Conservation (phyloP, 2,888 invertebrate species). For the Lithophane leautieri region DNA sequence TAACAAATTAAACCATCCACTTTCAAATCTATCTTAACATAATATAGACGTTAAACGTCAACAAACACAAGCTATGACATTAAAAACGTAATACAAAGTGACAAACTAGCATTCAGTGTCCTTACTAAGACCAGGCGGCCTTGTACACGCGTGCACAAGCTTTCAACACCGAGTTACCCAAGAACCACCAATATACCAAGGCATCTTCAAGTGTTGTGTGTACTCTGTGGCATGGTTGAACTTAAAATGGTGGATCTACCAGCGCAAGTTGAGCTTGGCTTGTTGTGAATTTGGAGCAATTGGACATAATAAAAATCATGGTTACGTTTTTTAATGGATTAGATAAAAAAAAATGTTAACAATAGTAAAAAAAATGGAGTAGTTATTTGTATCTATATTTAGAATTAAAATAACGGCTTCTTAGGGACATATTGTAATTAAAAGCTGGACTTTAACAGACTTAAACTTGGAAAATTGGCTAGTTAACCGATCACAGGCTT, state of each 20-base stretch:
- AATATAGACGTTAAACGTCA: conserved; percentile 1
- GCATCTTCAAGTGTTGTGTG: conserved; percentile 38
- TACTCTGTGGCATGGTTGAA: conserved; percentile 50
- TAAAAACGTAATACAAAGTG: conserved; percentile 63
- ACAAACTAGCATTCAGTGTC: conserved; percentile 74
- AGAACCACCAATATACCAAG: conserved; percentile 67
- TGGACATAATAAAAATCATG: conserved; percentile 15
- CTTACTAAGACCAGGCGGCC: conserved; percentile 82
- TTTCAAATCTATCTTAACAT: not conserved
- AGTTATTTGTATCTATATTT: no score
- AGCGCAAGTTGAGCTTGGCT: conserved; percentile 65
- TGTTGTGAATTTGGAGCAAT: conserved; percentile 57
- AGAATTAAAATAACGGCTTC: not conserved
- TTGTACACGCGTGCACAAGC: conserved; percentile 77
- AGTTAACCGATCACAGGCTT: not conserved
- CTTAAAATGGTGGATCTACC: conserved; percentile 55
- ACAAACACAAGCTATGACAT: conserved; percentile 53
- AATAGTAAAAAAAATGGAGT: not conserved
- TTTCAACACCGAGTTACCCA: conserved; percentile 82
- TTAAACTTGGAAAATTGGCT: no score
- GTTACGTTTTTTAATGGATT: conserved; percentile 14
- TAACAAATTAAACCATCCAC: not conserved
- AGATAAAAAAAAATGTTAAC: not conserved
- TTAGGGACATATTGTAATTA: not conserved
- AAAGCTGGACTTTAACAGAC: not conserved